phyloP scores from a whole-genome alignment of 2,888 invertebrate species.

The Ecliptopera silaceata region DNA sequence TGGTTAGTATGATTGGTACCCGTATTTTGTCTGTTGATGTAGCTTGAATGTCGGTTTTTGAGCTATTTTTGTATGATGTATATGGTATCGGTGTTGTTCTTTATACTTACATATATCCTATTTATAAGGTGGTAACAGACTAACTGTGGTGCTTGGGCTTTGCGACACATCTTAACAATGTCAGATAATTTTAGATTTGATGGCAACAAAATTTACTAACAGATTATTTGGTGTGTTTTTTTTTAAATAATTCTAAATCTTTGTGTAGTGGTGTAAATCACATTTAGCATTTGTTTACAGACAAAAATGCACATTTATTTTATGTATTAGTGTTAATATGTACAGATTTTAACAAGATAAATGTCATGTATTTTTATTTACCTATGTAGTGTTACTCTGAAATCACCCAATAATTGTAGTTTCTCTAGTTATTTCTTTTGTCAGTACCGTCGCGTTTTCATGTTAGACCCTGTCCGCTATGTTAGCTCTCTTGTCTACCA shows the following conservation, averaged over 20 bases:
- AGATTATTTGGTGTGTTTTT: not conserved
- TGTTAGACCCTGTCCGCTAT: no score
- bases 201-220: not conserved
- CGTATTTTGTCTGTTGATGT: not conserved
- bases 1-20: no score
- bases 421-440: no score
- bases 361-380: no score
- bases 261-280: not conserved
- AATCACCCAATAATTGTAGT: no score
- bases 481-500: no score
- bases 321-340: no score
- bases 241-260: not conserved
- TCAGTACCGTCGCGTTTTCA: no score
- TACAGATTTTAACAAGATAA: no score
- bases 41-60: not conserved
- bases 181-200: not conserved
- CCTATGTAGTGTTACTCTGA: no score
- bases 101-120: no score
- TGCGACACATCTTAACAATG: constrained; percentile 2
- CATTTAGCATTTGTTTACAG: not conserved
- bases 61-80: not conserved
- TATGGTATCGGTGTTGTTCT: not conserved
- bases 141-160: constrained; percentile 22
- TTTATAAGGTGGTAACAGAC: not conserved
- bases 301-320: no score